Evolutionary conservation across 2,888 invertebrate species (phyloP), one percentile per base, ranked within the genome.

Genomic region (Nowickia ferox): DNA sequence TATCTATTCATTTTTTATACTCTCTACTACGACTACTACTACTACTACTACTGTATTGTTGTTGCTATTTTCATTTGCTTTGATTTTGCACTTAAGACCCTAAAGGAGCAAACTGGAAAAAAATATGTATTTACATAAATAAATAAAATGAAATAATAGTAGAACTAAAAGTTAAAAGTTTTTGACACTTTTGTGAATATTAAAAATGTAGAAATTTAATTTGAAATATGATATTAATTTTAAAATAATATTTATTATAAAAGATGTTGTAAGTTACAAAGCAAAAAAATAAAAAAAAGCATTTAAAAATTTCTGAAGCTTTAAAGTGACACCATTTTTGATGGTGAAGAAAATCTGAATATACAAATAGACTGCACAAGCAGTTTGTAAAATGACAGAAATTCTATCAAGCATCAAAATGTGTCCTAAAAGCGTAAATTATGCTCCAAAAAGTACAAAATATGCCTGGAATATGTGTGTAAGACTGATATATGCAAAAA

Each of bases 81-180:
- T 77, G 42, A 71, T 83, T 77, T 72, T 83, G 9, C 72, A 69
- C 71, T 61, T 13, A 72, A 77, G 72, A 66, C 72, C 77, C 77
- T 77, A 65, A 71, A 72, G 82, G 71, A 61, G 51, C 22, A 65
- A 51, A 40, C 1, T 46, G 17, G 9, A 17, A 66, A 51, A 51
- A 46, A 57, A 46, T 30, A 46, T n/a, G 9, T 51, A 30, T 30
- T 0, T 38, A 46, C 13, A 55, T 53, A 79, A 72, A 72, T 72
- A 65, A 65, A 59, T 69, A 61, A 65, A 53, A 48, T 30, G 19
- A 53, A 68, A 51, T 68, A 59, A 53, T 51, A 66, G 17, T 48
- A 48, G 71, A 71, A 83, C 48, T 44, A 55, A 77, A 83, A 77
- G 65, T 83, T 65, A 44, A 77, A 83, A 71, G 75, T 82, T 75